phyloP scores from a whole-genome alignment of 1,140 invertebrate species.

The Drosophila kepulauana region DNA sequence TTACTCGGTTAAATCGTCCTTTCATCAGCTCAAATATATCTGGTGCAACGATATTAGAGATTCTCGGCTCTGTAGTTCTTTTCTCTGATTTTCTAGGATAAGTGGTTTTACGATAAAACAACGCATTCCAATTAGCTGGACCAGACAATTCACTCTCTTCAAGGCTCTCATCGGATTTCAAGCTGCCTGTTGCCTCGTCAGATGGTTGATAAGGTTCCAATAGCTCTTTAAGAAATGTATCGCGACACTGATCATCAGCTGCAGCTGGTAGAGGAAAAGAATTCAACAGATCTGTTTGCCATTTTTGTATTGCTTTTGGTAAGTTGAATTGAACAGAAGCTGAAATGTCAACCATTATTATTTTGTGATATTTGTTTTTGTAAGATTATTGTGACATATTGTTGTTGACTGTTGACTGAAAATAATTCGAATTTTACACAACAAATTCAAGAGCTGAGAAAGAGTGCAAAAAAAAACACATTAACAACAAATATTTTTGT shows the following conservation, averaged over 20 bases:
- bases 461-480: too few species aligned
- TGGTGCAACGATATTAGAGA: background rate
- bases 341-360: too few species aligned
- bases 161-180: background rate
- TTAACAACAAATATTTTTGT: slow-evolving; percentile 11
- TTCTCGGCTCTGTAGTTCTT: background rate
- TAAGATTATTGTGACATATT: too few species aligned
- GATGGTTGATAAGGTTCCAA: background rate
- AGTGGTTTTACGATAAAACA: background rate
- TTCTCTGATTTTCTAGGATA: background rate
- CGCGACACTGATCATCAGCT: slow-evolving; percentile 12
- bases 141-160: background rate
- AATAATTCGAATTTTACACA: too few species aligned
- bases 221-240: slow-evolving; percentile 25
- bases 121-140: background rate
- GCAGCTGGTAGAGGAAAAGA: slow-evolving; percentile 3
- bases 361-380: too few species aligned
- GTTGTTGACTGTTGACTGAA: too few species aligned
- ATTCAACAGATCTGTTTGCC: background rate
- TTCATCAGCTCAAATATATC: slow-evolving; percentile 29
- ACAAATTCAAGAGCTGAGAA: background rate
- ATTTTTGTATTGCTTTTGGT: background rate
- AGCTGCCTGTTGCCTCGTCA: background rate
- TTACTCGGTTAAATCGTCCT: slow-evolving; percentile 31
- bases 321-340: background rate